phyloP scores from a whole-genome alignment of 2,888 invertebrate species.

The Oscheius sp. region DNA sequence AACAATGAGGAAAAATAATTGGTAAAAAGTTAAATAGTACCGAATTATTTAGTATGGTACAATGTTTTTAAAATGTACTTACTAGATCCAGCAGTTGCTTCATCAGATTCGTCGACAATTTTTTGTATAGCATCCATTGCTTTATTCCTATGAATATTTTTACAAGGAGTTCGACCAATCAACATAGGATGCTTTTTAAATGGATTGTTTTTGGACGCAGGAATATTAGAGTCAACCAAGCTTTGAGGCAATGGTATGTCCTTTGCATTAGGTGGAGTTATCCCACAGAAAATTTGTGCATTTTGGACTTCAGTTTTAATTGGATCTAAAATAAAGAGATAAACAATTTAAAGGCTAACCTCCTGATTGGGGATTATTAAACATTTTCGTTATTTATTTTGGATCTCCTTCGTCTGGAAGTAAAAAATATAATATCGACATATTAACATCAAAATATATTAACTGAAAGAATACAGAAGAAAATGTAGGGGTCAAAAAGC shows the following conservation, averaged over 20 bases:
- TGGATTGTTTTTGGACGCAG: background rate
- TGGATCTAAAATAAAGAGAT: no score
- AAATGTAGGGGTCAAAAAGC: no score
- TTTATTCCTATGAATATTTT: conserved; percentile 7
- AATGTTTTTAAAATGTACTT: background rate
- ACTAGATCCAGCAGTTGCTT: conserved; percentile 1
- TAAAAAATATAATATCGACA: no score
- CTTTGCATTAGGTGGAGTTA: background rate
- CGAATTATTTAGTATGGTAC: background rate
- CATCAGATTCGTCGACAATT: background rate
- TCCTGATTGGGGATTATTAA: no score
- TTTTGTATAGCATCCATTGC: conserved; percentile 6
- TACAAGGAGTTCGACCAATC: conserved; percentile 8
- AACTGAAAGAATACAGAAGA: no score
- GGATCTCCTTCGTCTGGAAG: no score
- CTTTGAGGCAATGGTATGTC: background rate
- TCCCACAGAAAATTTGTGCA: background rate
- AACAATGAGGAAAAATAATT: background rate
- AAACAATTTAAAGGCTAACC: no score
- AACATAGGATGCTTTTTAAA: background rate
- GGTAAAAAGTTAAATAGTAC: background rate
- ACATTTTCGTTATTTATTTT: no score
- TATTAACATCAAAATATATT: no score
- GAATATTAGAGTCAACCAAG: background rate
- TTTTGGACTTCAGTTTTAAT: no score